Evolutionary conservation across 2,797 vertebrate genomes (phyloP), one percentile per base, ranked within the genome.

Genomic region (Acomys russatus): DNA sequence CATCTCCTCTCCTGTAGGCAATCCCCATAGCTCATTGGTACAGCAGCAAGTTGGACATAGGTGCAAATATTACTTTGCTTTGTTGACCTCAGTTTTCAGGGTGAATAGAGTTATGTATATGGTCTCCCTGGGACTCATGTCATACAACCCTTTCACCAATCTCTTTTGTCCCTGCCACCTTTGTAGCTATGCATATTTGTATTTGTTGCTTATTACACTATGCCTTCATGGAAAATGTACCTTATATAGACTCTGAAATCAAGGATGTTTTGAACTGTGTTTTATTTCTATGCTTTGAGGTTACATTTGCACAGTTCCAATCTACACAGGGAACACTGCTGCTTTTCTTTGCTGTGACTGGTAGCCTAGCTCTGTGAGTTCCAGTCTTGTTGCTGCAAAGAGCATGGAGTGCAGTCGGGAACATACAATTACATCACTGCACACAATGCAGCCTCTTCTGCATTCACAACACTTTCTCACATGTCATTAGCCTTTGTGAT

Each of bases 161-260:
- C 9, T 51, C 22, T 85, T 4, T 1, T 91, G 66, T 97, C 59
- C 1, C 15, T 71, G 22, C 6, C 68, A 51, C 56, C 3, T 91
- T 71, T 82, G 74, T 28, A 2, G 35, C 95, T 87, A 91, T 20
- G 23, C 20, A 7, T 91, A 44, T 66, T 97, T 59, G 56, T 44
- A 78, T 92, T 90, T 91, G 33, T 28, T 44, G 15, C 49, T 87
- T 74, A 63, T 73, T 18, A n/a, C 7, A 30, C 17, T 74, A 11
- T 80, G 61, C n/a, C 82, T 30, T 93, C 74, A 23, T 6, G 25
- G 20, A 56, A 18, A 17, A 63, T 82, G 74, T 10, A 22, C 2
- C 1, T 6, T 14, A 8, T 71, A 20, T 64, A 70, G 25, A 59
- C 14, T 61, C 2, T 84, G 76, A 78, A 5, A 88, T 92, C 33